Evolutionary conservation across 2,888 invertebrate genomes (phyloP).

Genomic region (Drosophila mayaguana): DNA sequence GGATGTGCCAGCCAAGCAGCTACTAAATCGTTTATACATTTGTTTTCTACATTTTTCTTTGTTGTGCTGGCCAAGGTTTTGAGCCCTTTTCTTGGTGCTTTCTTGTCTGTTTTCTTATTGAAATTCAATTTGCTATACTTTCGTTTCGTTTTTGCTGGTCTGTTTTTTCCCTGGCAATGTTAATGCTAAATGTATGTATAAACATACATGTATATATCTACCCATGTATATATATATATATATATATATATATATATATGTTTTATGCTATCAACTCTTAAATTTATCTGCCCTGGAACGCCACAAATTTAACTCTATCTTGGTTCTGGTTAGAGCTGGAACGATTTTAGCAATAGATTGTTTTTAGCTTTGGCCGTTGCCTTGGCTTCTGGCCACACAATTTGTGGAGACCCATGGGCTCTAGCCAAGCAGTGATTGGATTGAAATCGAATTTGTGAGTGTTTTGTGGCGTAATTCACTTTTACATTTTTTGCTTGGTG

Average conservation of each 20-base stretch:
- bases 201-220: no score
- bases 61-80: constrained; percentile 60
- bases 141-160: constrained; percentile 44
- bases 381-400: constrained; percentile 38
- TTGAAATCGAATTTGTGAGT: constrained; percentile 72
- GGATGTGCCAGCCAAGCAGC: constrained; percentile 62
- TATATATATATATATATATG: not conserved
- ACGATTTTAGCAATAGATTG: constrained; percentile 70
- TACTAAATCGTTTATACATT: constrained; percentile 81
- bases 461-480: constrained; percentile 36
- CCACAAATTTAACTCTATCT: constrained; percentile 54
- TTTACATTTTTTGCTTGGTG: constrained; percentile 8
- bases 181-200: constrained; percentile 35
- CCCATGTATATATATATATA: not conserved
- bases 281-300: constrained; percentile 48
- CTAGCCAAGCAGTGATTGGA: constrained; percentile 57
- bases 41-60: constrained; percentile 64
- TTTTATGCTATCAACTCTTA: constrained; percentile 8
- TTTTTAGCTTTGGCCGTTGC: constrained; percentile 35
- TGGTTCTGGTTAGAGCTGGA: constrained; percentile 47
- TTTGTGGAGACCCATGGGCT: constrained; percentile 15
- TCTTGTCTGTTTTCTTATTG: constrained; percentile 74
- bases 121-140: constrained; percentile 75
- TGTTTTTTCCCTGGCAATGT: constrained; percentile 29
- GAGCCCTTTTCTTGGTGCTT: constrained; percentile 59